A percentile compares a stretch with the other conserved stretches of the same genome.
Conservation (phyloP, 1,140 invertebrate species). For the Agrilus planipennis region DNA sequence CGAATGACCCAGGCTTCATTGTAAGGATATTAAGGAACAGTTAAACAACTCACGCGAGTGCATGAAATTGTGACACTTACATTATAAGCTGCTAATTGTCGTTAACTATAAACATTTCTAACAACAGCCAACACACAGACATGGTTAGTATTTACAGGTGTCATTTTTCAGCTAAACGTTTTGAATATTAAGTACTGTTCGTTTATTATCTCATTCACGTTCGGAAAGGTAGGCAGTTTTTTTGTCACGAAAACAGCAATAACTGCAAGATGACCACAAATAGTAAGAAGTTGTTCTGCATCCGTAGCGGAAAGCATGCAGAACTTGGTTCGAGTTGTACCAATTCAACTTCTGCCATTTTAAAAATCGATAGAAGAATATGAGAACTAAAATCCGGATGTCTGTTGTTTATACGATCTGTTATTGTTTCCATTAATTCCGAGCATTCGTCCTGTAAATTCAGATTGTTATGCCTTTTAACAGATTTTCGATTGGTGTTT, state of each 20-base stretch:
- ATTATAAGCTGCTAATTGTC: no score
- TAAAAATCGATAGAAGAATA: constrained; percentile 75
- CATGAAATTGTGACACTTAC: no score
- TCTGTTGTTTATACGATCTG: constrained; percentile 70
- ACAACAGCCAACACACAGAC: no score
- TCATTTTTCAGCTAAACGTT: no score
- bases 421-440: constrained; percentile 63
- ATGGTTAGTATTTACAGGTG: no score
- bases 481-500: not conserved
- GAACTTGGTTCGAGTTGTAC: constrained; percentile 35
- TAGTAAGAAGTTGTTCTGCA: not conserved
- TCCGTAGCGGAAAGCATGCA: constrained; percentile 7
- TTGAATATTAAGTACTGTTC: no score
- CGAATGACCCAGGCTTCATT: no score
- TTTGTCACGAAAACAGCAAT: not conserved
- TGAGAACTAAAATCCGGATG: constrained; percentile 75
- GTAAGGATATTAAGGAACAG: no score
- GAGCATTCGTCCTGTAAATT: constrained; percentile 69
- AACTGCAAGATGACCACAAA: not conserved
- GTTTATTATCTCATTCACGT: no score
- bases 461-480: constrained; percentile 9
- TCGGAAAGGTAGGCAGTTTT: not conserved
- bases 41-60: no score
- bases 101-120: no score
- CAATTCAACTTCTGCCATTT: constrained; percentile 82